phyloP scores from a whole-genome alignment of 2,888 invertebrate genomes.

The Euproctis similis region DNA sequence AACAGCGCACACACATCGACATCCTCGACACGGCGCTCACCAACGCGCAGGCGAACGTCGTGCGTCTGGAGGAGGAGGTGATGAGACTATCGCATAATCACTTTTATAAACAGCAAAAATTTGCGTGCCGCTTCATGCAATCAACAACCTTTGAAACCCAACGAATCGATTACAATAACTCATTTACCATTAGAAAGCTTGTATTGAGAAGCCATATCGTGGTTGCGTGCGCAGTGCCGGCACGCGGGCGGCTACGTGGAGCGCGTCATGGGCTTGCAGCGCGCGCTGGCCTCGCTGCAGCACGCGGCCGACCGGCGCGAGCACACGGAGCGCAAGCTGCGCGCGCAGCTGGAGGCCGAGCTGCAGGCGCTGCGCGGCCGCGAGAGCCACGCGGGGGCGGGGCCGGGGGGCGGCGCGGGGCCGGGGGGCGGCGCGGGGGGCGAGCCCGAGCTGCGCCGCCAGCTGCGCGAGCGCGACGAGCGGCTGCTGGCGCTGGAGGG shows the following conservation, averaged over 20 bases:
- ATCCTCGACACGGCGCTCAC: slow-evolving; percentile 93
- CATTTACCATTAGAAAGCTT: no score
- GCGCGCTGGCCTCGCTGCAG: slow-evolving; percentile 86
- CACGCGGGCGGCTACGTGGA: slow-evolving; percentile 91
- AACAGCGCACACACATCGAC: slow-evolving; percentile 94
- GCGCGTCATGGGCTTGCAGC: slow-evolving; percentile 87
- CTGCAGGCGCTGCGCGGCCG: slow-evolving; percentile 82
- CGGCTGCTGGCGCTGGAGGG: slow-evolving; percentile 79
- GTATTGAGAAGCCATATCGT: no score
- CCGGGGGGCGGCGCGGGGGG: slow-evolving; percentile 40
- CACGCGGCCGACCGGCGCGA: slow-evolving; percentile 89
- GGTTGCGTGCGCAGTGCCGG: slow-evolving; percentile 85
- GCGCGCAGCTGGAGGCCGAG: slow-evolving; percentile 90
- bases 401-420: slow-evolving; percentile 56
- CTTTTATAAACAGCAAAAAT: no score
- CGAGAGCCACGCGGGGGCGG: slow-evolving; percentile 42
- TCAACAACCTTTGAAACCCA: no score
- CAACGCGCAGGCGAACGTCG: slow-evolving; percentile 92
- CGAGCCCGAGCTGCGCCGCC: slow-evolving; percentile 72
- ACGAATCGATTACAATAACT: no score
- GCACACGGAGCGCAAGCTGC: slow-evolving; percentile 88
- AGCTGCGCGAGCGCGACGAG: slow-evolving; percentile 63
- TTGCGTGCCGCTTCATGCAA: no score
- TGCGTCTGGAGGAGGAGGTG: slow-evolving; percentile 92
- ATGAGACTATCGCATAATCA: slow-evolving; percentile 3